These are phyloP conservation scores for Venusia cambrica DNA, from an alignment of 2,888 invertebrate genomes.

Conservation along the genomic window DNA sequence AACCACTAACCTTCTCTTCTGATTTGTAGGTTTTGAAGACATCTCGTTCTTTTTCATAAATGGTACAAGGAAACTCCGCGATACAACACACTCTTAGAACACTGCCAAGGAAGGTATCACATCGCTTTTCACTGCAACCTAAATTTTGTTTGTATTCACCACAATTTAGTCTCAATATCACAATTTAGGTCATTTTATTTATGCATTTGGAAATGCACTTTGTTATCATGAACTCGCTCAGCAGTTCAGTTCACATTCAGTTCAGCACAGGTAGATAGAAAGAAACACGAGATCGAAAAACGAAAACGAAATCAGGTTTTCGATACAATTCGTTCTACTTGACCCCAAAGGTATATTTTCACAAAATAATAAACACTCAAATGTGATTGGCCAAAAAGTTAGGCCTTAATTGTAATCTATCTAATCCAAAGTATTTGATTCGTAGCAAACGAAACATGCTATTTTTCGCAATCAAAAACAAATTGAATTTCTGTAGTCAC, in stretches of 20 bases:
- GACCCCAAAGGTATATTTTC: not conserved
- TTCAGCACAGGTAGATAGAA: slow-evolving; percentile 48
- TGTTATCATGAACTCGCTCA: slow-evolving; percentile 67
- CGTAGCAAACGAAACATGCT: not conserved
- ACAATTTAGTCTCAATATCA: slow-evolving; percentile 58
- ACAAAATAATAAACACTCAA: not conserved
- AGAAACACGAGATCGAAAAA: slow-evolving; percentile 43
- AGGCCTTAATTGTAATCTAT: too few relatives aligned
- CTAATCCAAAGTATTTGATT: too few relatives aligned
- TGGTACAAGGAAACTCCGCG: slow-evolving; percentile 68
- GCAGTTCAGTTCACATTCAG: too few relatives aligned
- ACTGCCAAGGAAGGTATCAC: slow-evolving; percentile 81
- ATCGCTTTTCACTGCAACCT: slow-evolving; percentile 64
- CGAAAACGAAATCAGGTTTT: slow-evolving; percentile 26
- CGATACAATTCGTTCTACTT: slow-evolving; percentile 32
- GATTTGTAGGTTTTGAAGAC: slow-evolving; percentile 82
- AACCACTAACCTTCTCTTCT: slow-evolving; percentile 84
- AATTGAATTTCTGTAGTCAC: too few relatives aligned
- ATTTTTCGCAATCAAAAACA: too few relatives aligned
- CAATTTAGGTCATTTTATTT: slow-evolving; percentile 75
- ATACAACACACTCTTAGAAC: slow-evolving; percentile 80
- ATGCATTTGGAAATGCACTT: slow-evolving; percentile 69
- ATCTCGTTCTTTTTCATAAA: slow-evolving; percentile 63
- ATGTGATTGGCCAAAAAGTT: slow-evolving; percentile 2
- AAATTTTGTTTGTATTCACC: slow-evolving; percentile 49